These are phyloP conservation scores for Parazoanthus darwini DNA, from an alignment of 92 coral and sea anemone species.

Conservation along the genomic window DNA sequence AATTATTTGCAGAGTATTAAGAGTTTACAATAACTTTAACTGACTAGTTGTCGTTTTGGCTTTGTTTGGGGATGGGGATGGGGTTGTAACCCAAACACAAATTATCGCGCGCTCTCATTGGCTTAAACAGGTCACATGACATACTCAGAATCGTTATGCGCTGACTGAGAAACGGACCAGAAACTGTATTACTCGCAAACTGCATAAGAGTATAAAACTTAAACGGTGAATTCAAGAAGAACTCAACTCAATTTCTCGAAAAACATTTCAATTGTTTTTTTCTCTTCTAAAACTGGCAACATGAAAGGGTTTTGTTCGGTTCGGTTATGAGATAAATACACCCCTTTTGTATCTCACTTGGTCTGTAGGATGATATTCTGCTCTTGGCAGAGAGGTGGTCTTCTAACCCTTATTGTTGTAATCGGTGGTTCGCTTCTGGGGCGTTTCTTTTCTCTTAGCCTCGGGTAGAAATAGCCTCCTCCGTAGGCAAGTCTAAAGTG, in stretches of 20 bases:
- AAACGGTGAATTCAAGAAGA: background rate
- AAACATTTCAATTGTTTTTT: background rate
- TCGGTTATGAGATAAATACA: background rate
- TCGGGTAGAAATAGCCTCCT: background rate
- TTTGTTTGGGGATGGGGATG: too few relatives aligned
- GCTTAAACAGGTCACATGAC: too few relatives aligned
- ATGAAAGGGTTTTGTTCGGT: background rate
- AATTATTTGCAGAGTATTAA: background rate
- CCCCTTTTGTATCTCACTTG: background rate
- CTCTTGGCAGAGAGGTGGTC: background rate
- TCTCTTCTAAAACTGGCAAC: background rate
- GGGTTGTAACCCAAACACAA: too few relatives aligned
- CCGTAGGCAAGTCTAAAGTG: background rate
- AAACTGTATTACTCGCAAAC: background rate
- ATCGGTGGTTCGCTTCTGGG: background rate
- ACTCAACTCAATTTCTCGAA: background rate
- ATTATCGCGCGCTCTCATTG: too few relatives aligned
- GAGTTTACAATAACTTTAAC: background rate
- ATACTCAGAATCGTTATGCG: too few relatives aligned
- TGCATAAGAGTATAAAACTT: background rate
- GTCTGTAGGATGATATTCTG: background rate
- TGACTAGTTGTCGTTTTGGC: background rate
- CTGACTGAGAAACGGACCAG: too few relatives aligned
- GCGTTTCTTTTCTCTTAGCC: background rate
- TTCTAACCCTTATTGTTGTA: background rate